A percentile compares a stretch with the other conserved stretches of the same genome.
phyloP scores from a whole-genome alignment of 2,113 vertebrate genomes.

The Rhinoderma darwinii region DNA sequence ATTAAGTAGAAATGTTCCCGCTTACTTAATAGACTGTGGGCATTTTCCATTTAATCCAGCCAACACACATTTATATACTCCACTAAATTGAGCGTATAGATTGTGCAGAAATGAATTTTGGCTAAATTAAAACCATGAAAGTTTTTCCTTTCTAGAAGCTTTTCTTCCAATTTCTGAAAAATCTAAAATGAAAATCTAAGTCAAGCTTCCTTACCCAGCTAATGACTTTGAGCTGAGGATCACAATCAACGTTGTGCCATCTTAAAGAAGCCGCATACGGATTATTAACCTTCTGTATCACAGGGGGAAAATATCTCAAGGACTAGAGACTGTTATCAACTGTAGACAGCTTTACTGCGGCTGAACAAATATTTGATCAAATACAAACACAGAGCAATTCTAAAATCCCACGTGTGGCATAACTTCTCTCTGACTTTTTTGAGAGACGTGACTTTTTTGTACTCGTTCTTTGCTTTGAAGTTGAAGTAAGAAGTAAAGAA shows the following conservation, averaged over 20 bases:
- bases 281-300: slow-evolving; percentile 34
- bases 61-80: neutral
- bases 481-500: neutral
- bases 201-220: slow-evolving; percentile 17
- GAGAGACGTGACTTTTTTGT: slow-evolving; percentile 35
- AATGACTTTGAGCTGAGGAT: slow-evolving; percentile 9
- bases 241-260: slow-evolving; percentile 9
- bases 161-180: slow-evolving; percentile 15
- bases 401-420: slow-evolving; percentile 18
- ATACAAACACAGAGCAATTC: slow-evolving; percentile 24
- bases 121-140: slow-evolving; percentile 21
- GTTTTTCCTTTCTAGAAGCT: slow-evolving; percentile 8
- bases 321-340: slow-evolving; percentile 43
- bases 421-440: slow-evolving; percentile 27
- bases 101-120: neutral
- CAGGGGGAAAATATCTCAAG: slow-evolving; percentile 28
- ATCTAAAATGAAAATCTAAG: slow-evolving; percentile 47
- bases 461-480: neutral
- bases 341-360: slow-evolving; percentile 44
- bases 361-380: slow-evolving; percentile 34
- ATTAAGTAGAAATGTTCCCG: neutral
- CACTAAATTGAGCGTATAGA: neutral
- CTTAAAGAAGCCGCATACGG: slow-evolving; percentile 32
- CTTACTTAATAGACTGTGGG: slow-evolving; percentile 5
- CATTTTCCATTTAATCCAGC: neutral